A percentile compares a stretch with the other conserved stretches of the same genome.
These are phyloP conservation scores for Smithornis capensis DNA, from an alignment of 2,113 vertebrate species.

Conservation along the genomic window DNA sequence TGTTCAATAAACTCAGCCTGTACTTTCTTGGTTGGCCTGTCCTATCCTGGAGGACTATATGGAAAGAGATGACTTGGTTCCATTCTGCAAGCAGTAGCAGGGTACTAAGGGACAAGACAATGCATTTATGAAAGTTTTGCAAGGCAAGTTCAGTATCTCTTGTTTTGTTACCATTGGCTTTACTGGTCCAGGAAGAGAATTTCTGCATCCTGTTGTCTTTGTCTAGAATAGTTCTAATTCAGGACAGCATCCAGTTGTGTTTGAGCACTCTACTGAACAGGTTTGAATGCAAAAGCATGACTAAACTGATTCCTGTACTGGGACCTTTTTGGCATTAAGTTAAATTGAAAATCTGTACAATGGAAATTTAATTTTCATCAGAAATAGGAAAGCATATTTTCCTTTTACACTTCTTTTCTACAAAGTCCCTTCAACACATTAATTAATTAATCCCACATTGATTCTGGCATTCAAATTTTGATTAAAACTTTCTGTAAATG, in stretches of 20 bases:
- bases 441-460: conserved; percentile 23
- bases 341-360: background rate
- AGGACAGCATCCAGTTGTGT: background rate
- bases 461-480: background rate
- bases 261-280: background rate
- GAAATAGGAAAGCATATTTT: background rate
- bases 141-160: background rate
- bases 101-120: background rate
- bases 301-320: background rate
- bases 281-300: background rate
- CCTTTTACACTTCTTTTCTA: background rate
- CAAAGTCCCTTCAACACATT: conserved; percentile 8
- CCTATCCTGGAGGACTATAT: no score
- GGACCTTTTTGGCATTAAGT: background rate
- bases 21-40: background rate
- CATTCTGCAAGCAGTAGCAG: background rate
- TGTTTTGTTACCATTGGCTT: background rate
- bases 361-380: background rate
- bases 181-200: background rate
- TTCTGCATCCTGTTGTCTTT: background rate
- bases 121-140: background rate
- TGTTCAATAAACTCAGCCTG: background rate
- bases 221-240: background rate
- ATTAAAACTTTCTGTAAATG: conserved; percentile 20
- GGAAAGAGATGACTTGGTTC: background rate